Evolutionary conservation across 2,113 vertebrate genomes (phyloP).

Genomic region (Collichthys lucidus): DNA sequence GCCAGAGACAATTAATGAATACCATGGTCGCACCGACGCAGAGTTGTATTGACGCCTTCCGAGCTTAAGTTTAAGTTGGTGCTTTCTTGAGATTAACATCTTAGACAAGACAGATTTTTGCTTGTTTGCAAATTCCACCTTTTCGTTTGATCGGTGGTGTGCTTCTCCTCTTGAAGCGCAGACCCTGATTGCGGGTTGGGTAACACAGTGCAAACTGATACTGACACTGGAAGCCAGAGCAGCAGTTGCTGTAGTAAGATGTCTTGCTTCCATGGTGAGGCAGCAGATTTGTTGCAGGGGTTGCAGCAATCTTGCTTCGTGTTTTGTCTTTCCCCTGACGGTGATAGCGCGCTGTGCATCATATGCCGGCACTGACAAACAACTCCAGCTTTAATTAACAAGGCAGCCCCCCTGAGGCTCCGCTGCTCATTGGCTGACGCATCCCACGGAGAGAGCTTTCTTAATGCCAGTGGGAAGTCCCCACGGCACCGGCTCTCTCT

Average conservation of each 20-base stretch:
- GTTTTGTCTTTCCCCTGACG: constrained; percentile 62
- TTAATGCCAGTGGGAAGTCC: constrained; percentile 74
- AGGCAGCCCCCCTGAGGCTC: constrained; percentile 61
- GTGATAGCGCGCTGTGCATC: constrained; percentile 69
- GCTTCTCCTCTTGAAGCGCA: constrained; percentile 14
- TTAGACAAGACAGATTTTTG: not conserved
- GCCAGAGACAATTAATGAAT: not conserved
- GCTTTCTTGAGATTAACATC: not conserved
- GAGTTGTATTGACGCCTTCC: not conserved
- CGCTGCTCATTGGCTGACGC: constrained; percentile 65
- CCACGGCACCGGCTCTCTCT: constrained; percentile 51
- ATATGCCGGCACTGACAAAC: constrained; percentile 73
- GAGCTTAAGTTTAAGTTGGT: not conserved
- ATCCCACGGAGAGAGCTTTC: constrained; percentile 72
- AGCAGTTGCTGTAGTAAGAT: constrained; percentile 48
- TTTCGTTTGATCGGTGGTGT: not conserved
- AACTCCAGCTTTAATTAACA: constrained; percentile 79
- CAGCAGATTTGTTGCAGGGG: constrained; percentile 73
- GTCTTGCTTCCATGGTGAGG: constrained; percentile 61
- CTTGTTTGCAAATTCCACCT: not conserved
- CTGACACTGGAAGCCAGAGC: constrained; percentile 47
- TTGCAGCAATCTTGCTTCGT: constrained; percentile 61
- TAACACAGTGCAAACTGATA: constrained; percentile 43
- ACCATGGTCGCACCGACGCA: constrained; percentile 2
- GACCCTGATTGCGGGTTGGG: constrained; percentile 30